These are phyloP conservation scores for Tychaedon coryphoeus DNA, from an alignment of 2,113 vertebrate genomes.

Conservation along the genomic window DNA sequence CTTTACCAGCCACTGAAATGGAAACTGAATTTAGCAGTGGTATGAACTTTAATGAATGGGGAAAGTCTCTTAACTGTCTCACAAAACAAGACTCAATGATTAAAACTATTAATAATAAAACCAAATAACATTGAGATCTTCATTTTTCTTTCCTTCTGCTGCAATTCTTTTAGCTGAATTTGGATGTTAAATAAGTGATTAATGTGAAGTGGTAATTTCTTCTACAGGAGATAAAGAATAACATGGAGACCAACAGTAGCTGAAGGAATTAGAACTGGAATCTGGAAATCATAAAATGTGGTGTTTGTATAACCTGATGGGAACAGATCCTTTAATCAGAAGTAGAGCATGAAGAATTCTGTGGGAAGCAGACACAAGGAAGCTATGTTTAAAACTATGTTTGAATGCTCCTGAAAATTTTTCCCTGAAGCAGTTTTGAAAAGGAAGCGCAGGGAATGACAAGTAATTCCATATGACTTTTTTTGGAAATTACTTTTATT, in stretches of 20 bases:
- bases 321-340: slow-evolving; percentile 28
- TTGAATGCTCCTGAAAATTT: neutral
- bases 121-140: neutral
- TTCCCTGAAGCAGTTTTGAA: neutral
- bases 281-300: neutral
- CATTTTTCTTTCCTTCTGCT: neutral
- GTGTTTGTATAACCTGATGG: neutral
- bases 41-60: neutral
- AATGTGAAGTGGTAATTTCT: neutral
- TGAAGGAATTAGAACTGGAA: neutral
- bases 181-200: neutral
- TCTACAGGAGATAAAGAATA: neutral
- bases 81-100: neutral
- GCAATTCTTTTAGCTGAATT: neutral
- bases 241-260: neutral
- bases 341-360: neutral
- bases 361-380: neutral
- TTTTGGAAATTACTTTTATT: neutral
- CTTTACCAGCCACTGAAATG: neutral
- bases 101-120: neutral
- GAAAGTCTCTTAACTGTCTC: neutral
- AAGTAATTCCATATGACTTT: slow-evolving; percentile 27
- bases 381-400: neutral
- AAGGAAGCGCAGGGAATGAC: neutral
- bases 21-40: neutral